phyloP scores from a whole-genome alignment of 35 echinoderm and acorn worm species.

The Apostichopus japonicus region DNA sequence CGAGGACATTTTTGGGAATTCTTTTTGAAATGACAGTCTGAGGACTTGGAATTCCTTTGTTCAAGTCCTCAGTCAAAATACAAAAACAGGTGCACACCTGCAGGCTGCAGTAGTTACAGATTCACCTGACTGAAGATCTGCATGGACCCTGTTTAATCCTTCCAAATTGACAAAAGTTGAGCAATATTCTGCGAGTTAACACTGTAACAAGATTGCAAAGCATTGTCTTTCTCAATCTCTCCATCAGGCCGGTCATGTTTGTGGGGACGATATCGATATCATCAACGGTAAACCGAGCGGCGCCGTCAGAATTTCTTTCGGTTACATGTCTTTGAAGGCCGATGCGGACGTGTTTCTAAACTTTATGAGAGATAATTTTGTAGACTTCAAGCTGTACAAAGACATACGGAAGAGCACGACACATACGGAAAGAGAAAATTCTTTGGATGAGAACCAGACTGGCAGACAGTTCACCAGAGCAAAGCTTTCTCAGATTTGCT shows the following conservation, averaged over 20 bases:
- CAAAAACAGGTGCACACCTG: not conserved
- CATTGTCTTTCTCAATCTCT: not conserved
- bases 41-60: no score
- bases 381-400: slow-evolving; percentile 11
- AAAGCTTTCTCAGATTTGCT: slow-evolving; percentile 71
- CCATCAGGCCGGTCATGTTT: slow-evolving; percentile 86
- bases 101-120: no score
- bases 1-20: no score
- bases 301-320: slow-evolving; percentile 90
- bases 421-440: not conserved
- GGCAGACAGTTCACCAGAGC: not conserved
- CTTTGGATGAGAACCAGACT: not conserved
- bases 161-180: no score
- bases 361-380: slow-evolving; percentile 71
- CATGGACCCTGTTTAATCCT: no score
- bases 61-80: not conserved
- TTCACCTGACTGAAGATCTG: no score
- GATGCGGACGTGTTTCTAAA: slow-evolving; percentile 78
- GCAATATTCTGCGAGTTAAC: not conserved
- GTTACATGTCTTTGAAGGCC: slow-evolving; percentile 87
- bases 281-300: slow-evolving; percentile 92
- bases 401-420: not conserved
- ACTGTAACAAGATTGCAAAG: not conserved
- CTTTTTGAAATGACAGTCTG: no score
- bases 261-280: slow-evolving; percentile 93